Percentiles rank a stretch among this genome's conserved stretches.
phyloP scores from a whole-genome alignment of 1,140 invertebrate species.

The Bombus soroeensis region DNA sequence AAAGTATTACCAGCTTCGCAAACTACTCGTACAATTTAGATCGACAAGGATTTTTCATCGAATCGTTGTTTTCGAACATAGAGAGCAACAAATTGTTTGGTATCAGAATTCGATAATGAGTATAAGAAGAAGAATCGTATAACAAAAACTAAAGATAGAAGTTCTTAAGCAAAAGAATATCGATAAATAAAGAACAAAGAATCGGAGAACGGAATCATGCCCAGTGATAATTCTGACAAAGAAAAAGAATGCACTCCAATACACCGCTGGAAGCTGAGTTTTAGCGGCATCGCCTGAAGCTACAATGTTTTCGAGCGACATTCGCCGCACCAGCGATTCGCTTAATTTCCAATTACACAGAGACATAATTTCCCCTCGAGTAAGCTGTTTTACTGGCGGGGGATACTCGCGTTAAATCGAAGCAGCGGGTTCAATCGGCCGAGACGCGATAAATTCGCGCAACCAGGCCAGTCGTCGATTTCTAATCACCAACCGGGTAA shows the following conservation, averaged over 20 bases:
- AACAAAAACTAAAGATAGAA: not conserved
- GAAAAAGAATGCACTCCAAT: not conserved
- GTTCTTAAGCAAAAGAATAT: not conserved
- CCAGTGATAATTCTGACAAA: not conserved
- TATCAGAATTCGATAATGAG: too few relatives aligned
- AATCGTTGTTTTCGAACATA: too few relatives aligned
- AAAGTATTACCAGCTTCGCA: too few relatives aligned
- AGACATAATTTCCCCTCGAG: not conserved
- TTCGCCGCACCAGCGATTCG: not conserved
- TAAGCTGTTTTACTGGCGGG: not conserved
- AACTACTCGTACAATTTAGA: too few relatives aligned
- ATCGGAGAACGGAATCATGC: not conserved
- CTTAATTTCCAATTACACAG: constrained; percentile 21
- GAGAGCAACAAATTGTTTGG: too few relatives aligned
- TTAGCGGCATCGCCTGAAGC: not conserved
- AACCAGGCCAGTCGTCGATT: constrained; percentile 28
- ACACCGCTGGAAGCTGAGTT: not conserved
- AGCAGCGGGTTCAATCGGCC: not conserved
- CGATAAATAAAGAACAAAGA: too few relatives aligned
- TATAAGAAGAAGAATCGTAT: not conserved
- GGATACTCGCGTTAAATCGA: not conserved
- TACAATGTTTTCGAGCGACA: not conserved
- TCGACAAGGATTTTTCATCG: too few relatives aligned
- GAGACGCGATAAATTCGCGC: constrained; percentile 1
- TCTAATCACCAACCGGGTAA: constrained; percentile 16